A percentile compares a stretch with the other conserved stretches of the same genome.
phyloP scores from a whole-genome alignment of 2,797 vertebrate species.

The Dermochelys coriacea region DNA sequence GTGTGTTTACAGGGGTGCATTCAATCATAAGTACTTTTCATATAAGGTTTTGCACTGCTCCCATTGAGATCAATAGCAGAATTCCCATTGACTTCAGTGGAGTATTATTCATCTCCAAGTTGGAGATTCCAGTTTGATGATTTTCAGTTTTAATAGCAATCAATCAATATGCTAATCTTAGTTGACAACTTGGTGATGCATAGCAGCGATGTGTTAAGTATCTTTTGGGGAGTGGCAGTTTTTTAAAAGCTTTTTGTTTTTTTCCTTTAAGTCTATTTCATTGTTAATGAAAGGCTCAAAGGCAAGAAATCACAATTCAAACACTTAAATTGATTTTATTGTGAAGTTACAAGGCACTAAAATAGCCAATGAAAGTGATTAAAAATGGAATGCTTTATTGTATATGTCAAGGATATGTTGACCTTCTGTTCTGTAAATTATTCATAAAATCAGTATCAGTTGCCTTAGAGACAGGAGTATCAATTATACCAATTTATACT shows the following conservation, averaged over 20 bases:
- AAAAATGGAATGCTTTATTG: not conserved
- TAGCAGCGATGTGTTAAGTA: not conserved
- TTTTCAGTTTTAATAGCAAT: too few relatives aligned
- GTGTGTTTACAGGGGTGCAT: not conserved
- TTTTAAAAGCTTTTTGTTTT: not conserved
- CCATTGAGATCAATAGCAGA: not conserved
- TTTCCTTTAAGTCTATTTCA: not conserved
- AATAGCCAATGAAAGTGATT: not conserved
- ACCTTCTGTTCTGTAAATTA: not conserved
- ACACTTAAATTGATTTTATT: not conserved
- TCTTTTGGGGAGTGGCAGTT: not conserved
- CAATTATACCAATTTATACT: fast-evolving
- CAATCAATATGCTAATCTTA: not conserved
- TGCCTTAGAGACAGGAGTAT: not conserved
- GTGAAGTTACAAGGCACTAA: not conserved
- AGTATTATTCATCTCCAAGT: not conserved
- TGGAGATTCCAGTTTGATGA: not conserved
- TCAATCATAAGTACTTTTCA: not conserved
- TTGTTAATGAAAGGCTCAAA: not conserved
- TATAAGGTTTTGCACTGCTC: not conserved
- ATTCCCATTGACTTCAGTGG: not conserved
- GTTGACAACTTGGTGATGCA: not conserved
- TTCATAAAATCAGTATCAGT: not conserved
- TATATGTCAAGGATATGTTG: not conserved
- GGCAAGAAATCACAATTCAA: not conserved